Evolutionary conservation across 2,797 vertebrate species (phyloP), one percentile per base, ranked within the genome.

Genomic region (Xenentodon cancila): DNA sequence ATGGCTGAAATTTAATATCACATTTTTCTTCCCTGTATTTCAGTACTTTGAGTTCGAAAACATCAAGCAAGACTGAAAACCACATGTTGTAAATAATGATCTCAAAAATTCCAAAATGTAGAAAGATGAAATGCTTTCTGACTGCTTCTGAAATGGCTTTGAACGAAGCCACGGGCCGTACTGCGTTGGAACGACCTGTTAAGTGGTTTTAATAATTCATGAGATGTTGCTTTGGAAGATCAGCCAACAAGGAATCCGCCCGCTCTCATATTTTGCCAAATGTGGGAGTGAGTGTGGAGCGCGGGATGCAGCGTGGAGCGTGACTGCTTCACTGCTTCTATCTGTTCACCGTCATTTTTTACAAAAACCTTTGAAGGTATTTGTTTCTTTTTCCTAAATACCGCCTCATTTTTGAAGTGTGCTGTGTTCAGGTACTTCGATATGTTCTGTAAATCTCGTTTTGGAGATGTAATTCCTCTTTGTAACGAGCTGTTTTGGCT

Each of bases 121-220:
- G 44, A 59, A 53, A 64, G 55, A 56, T 58, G 9, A 70, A 76
- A 64, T 66, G 37, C 59, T 32, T 56, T 61, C 34, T 40, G 4
- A 25, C 65, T 65, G 58, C 50, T 73, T 72, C 53, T 65, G 64
- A 75, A 68, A 68, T 52, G 58, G 65, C 64, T 80, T 66, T 60
- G 72, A 66, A 70, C 69, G 54, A 71, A 77, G 54, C 46, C 2
- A 1, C 37, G 48, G 62, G 73, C 73, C 68, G 72, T 4, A 17
- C 32, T 68, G 68, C 73, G 74, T 68, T 67, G 67, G 62, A 88
- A 82, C 59, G 70, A 86, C 75, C 77, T 69, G 65, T 84, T 84
- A 85, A 84, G 84, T 82, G 85, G 45, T 73, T 89, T 91, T 79
- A 91, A 91, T 90, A 85, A 89, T 91, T 88, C 76, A 91, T 43